Percentiles rank a stretch among this genome's conserved stretches.
phyloP scores from a whole-genome alignment of 2,113 vertebrate genomes.

The Campylomormyrus numenius region DNA sequence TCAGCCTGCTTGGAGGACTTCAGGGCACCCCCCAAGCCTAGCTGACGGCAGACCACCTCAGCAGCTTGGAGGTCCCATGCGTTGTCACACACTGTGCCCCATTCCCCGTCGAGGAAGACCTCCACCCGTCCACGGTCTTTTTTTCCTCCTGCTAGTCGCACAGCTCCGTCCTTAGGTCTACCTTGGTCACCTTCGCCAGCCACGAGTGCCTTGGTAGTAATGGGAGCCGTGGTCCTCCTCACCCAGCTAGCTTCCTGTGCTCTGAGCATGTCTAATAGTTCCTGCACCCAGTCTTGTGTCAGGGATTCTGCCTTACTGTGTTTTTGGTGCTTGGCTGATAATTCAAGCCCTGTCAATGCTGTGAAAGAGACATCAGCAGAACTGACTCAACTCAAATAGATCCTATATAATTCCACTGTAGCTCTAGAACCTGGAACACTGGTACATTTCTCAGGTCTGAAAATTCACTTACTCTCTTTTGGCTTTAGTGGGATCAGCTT shows the following conservation, averaged over 20 bases:
- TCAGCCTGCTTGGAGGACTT: slow-evolving; percentile 72
- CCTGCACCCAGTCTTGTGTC: slow-evolving; percentile 40
- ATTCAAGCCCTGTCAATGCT: slow-evolving; percentile 63
- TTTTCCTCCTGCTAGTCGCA: slow-evolving; percentile 64
- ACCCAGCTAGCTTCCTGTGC: background rate
- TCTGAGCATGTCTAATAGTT: slow-evolving; percentile 41
- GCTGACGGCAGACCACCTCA: slow-evolving; percentile 76
- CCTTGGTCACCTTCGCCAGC: slow-evolving; percentile 41
- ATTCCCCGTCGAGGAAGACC: slow-evolving; percentile 63
- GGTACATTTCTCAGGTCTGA: background rate
- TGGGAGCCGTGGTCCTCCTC: slow-evolving; percentile 9
- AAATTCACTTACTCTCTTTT: slow-evolving; percentile 76
- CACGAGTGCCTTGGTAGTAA: slow-evolving; percentile 27
- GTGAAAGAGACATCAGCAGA: background rate
- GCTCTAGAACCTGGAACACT: background rate
- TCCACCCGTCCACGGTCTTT: slow-evolving; percentile 72
- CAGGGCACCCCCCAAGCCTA: slow-evolving; percentile 66
- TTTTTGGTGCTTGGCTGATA: slow-evolving; percentile 32
- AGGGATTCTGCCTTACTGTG: slow-evolving; percentile 12
- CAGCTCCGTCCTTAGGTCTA: slow-evolving; percentile 45
- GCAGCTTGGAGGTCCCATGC: slow-evolving; percentile 67
- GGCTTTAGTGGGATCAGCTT: slow-evolving; percentile 67
- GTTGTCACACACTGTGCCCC: slow-evolving; percentile 89
- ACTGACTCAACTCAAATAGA: background rate
- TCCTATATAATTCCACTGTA: too few relatives aligned